Evolutionary conservation across 2,888 invertebrate genomes (phyloP).

Genomic region (Brachycybe producta): DNA sequence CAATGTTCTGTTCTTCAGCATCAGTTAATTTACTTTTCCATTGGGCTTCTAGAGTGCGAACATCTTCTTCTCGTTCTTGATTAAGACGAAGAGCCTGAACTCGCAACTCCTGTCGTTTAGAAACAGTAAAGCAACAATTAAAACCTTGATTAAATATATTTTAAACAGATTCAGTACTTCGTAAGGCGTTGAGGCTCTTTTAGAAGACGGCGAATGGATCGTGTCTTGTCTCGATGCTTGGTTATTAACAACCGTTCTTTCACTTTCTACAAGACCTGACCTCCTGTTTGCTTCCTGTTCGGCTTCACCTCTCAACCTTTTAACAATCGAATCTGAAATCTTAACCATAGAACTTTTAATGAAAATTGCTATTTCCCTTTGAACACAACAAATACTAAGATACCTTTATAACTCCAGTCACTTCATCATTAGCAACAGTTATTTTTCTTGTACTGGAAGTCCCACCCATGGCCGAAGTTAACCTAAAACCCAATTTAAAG

Average conservation of each 20-base stretch:
- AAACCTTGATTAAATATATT: neutral
- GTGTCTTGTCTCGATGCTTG: too few relatives aligned
- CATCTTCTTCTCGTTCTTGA: conserved; percentile 20
- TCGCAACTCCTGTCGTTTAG: neutral
- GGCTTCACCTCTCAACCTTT: conserved; percentile 18
- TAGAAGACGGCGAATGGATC: too few relatives aligned
- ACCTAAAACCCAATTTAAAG: too few relatives aligned
- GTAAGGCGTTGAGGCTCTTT: neutral
- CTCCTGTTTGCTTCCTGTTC: too few relatives aligned
- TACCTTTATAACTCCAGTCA: conserved; percentile 1
- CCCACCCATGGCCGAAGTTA: conserved; percentile 3
- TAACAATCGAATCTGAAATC: conserved; percentile 21
- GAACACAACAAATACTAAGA: neutral
- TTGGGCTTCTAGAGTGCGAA: conserved; percentile 18
- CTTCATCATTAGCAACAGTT: conserved; percentile 22
- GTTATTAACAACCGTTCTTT: too few relatives aligned
- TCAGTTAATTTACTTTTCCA: conserved; percentile 19
- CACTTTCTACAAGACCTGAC: too few relatives aligned
- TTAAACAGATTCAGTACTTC: neutral
- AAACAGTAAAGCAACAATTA: neutral
- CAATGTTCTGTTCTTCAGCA: conserved; percentile 21
- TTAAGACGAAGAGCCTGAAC: conserved; percentile 5
- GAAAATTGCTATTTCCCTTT: neutral
- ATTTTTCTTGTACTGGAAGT: conserved; percentile 21
- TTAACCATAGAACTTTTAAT: conserved; percentile 20